Percentiles rank a stretch among this genome's conserved stretches.
Evolutionary conservation across 2,113 vertebrate species (phyloP).

Genomic region (Morone saxatilis): DNA sequence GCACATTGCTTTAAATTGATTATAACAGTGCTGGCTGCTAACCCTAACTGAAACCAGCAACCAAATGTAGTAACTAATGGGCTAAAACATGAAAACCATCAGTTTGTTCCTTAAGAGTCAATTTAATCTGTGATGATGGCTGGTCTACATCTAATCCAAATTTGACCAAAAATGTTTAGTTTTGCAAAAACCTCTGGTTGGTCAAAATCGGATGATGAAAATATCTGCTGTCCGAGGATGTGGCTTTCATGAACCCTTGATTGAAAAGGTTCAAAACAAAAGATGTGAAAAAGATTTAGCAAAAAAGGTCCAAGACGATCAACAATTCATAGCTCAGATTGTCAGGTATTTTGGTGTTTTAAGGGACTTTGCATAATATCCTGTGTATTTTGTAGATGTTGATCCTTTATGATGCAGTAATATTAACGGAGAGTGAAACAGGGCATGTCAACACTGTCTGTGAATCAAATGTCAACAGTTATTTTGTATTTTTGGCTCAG

Average conservation of each 20-base stretch:
- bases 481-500: conserved; percentile 1
- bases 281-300: too few species aligned
- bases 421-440: neutral
- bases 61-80: neutral
- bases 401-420: neutral
- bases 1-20: neutral
- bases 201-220: too few species aligned
- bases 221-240: too few species aligned
- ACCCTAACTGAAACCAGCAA: too few species aligned
- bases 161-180: too few species aligned
- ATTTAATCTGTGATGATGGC: neutral
- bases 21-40: too few species aligned
- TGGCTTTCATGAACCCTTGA: too few species aligned
- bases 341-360: too few species aligned
- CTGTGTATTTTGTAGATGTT: too few species aligned
- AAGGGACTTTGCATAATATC: too few species aligned
- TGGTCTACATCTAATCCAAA: neutral
- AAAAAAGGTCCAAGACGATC: neutral
- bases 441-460: neutral
- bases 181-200: too few species aligned
- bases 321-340: neutral
- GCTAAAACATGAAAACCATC: neutral
- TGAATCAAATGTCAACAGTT: conserved; percentile 9
- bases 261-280: too few species aligned
- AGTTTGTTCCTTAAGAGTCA: neutral